Conservation (phyloP, 2,888 invertebrate genomes). For the Dascillus cervinus region DNA sequence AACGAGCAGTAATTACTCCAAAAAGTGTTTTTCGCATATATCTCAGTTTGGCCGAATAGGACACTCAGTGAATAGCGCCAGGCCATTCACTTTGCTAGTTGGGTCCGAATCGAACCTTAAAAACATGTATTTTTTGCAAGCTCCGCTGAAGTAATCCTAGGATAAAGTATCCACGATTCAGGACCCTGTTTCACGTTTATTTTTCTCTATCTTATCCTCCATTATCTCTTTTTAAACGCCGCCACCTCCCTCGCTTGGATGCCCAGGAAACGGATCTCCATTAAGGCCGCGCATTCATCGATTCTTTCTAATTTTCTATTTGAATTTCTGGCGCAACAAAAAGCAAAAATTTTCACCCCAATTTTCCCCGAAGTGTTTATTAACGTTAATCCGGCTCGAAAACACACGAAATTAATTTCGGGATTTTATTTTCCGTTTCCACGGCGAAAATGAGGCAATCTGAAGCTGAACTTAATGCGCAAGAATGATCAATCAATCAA, state of each 20-base stretch:
- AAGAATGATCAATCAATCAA: slow-evolving; percentile 17
- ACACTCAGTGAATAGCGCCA: too few species aligned
- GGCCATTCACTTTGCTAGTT: too few species aligned
- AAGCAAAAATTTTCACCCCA: slow-evolving; percentile 8
- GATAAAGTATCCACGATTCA: slow-evolving; percentile 11
- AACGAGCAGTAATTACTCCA: too few species aligned
- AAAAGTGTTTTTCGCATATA: too few species aligned
- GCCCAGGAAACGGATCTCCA: slow-evolving; percentile 15
- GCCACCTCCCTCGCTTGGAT: slow-evolving; percentile 4
- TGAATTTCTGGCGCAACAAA: slow-evolving; percentile 12
- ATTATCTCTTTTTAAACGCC: slow-evolving; percentile 13
- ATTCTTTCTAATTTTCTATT: slow-evolving; percentile 15
- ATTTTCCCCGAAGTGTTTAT: background rate
- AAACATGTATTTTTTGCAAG: slow-evolving; percentile 10
- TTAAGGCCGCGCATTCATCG: slow-evolving; percentile 19
- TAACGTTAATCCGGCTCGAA: background rate
- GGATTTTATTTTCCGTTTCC: background rate
- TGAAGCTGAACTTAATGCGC: slow-evolving; percentile 14
- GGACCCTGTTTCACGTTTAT: slow-evolving; percentile 11
- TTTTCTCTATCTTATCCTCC: slow-evolving; percentile 12
- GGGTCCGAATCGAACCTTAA: slow-evolving; percentile 3
- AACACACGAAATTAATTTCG: slow-evolving; percentile 2
- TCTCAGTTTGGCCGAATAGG: too few species aligned
- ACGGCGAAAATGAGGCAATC: too few species aligned
- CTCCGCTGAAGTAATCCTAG: slow-evolving; percentile 9